These are phyloP conservation scores for Cirrhinus molitorella DNA, from an alignment of 2,797 vertebrate species.

Conservation along the genomic window DNA sequence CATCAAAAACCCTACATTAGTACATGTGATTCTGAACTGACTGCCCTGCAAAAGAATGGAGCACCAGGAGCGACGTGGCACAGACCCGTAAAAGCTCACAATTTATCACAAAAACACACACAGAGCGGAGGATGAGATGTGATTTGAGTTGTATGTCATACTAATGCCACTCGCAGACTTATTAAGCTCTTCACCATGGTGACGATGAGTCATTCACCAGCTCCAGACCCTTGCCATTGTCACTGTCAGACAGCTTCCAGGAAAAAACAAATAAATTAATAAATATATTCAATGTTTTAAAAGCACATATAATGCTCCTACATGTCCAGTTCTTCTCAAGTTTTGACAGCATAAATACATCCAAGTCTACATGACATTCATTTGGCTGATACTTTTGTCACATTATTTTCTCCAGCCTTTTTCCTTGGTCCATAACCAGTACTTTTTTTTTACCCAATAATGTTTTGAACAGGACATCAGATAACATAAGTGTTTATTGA, in stretches of 20 bases:
- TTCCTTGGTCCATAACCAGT: neutral
- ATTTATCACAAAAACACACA: constrained; percentile 7
- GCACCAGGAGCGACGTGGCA: neutral
- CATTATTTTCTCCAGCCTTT: neutral
- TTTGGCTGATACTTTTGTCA: neutral
- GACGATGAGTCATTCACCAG: constrained; percentile 50
- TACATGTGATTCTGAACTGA: neutral
- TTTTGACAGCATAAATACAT: neutral
- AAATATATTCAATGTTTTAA: constrained; percentile 4
- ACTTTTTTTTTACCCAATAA: neutral
- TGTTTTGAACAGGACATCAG: neutral
- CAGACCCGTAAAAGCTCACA: neutral
- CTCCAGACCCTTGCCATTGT: constrained; percentile 40
- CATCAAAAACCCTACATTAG: neutral
- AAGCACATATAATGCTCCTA: constrained; percentile 8
- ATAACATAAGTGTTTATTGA: constrained; percentile 10
- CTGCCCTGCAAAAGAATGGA: neutral
- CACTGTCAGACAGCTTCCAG: constrained; percentile 12
- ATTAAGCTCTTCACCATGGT: constrained; percentile 53
- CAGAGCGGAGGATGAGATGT: constrained; percentile 18
- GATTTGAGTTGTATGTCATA: constrained; percentile 39
- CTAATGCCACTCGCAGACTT: constrained; percentile 42
- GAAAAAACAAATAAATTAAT: constrained; percentile 11
- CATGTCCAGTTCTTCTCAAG: neutral
- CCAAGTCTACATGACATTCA: neutral